Percentiles rank a stretch among this genome's conserved stretches.
Conservation (phyloP, 30 jellyfish, hydroid and myxozoan genomes). For the Cassiopea xamachana region DNA sequence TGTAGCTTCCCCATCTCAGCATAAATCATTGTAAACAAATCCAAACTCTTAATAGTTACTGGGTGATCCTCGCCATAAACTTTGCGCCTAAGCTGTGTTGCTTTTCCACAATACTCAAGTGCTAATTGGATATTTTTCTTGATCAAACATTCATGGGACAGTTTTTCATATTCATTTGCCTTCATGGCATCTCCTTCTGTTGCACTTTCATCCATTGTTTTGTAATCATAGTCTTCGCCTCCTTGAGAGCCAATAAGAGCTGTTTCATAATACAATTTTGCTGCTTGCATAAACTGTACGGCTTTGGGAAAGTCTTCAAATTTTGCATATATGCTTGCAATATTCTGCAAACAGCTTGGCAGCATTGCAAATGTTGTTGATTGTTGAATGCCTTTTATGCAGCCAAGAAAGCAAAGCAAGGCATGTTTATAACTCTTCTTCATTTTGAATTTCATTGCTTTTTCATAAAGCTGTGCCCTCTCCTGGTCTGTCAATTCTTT, state of each 20-base stretch:
- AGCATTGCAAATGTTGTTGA: constrained; percentile 61
- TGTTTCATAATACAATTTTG: constrained; percentile 91
- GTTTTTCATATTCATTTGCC: constrained; percentile 90
- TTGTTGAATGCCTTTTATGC: constrained; percentile 84
- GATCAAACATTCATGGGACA: constrained; percentile 82
- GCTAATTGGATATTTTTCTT: constrained; percentile 85
- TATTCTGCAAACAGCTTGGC: constrained; percentile 83
- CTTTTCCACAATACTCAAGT: constrained; percentile 93
- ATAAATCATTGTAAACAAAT: constrained; percentile 86
- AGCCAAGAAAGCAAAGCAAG: constrained; percentile 86
- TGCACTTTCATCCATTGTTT: constrained; percentile 82
- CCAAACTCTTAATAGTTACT: constrained; percentile 75
- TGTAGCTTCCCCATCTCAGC: constrained; percentile 97
- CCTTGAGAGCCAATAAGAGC: constrained; percentile 81
- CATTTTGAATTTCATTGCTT: constrained; percentile 66
- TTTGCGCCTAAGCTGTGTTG: constrained; percentile 83
- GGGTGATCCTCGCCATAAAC: constrained; percentile 85
- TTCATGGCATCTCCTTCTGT: constrained; percentile 74
- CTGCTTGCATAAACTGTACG: constrained; percentile 93
- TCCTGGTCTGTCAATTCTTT: constrained; percentile 77
- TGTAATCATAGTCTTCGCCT: constrained; percentile 53
- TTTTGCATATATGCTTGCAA: constrained; percentile 86
- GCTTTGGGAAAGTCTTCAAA: constrained; percentile 87
- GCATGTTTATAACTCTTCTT: constrained; percentile 78
- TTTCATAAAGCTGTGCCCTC: constrained; percentile 73